Evolutionary conservation across 92 coral and sea anemone species (phyloP), one percentile per base, ranked within the genome.

Genomic region (Siderastrea siderea): DNA sequence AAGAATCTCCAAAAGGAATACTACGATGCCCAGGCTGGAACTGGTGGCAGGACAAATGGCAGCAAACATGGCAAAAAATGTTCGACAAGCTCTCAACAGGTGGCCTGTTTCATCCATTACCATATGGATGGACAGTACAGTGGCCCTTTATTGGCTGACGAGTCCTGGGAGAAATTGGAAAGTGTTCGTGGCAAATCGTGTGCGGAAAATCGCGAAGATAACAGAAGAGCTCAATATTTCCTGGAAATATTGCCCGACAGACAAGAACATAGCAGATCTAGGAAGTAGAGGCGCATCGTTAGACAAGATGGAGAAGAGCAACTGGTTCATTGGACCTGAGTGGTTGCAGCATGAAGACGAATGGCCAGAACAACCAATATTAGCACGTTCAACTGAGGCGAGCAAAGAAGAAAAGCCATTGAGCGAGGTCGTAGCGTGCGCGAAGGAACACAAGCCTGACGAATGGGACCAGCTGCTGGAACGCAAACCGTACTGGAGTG

Each of bases 221-320:
- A 3, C 86, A 75, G 60, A 19, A 68, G 82, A 69, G 11, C 11
- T 54, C 7, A 74, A 19, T 12, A 88, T 88, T 13, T 26, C 19
- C 7, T 88, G 83, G 83, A 81, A 71, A 45, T 44, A 80, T n/a
- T 88, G 87, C 73, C 87, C 87, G 9, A 83, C 91, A 46, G 84
- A 83, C 19, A 79, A 55, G 71, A 94, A 94, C 73, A 83, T 94
- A 57, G 93, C 92, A 48, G 94, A 94, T 64, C 81, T 91, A 0
- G 94, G 93, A 67, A 89, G 95, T 50, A 51, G 91, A 43, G 73
- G 73, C 9, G 86, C 77, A 44, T 26, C 75, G 53, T 67, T 81
- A 1, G 76, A 12, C 48, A 81, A 81, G 75, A 81, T 68, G 81
- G 81, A 47, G 45, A 3, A 45, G 9, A 47, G 69, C 46, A 43